phyloP scores from a whole-genome alignment of 2,888 invertebrate genomes.

The Sarcophaga rosellei region DNA sequence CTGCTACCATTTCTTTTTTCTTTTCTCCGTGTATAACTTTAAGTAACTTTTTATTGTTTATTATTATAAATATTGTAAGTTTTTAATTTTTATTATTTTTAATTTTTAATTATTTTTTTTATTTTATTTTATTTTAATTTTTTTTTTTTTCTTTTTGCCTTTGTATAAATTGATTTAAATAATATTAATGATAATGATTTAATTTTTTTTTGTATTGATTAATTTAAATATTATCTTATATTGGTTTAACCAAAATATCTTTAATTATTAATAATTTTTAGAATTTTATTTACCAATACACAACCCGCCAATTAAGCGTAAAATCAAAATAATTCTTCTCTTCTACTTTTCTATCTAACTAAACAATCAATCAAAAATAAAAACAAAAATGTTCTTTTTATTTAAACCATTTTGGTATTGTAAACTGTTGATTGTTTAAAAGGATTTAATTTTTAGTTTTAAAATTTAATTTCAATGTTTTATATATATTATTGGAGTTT shows the following conservation, averaged over 20 bases:
- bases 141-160: conserved; percentile 50
- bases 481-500: neutral
- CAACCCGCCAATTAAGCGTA: conserved; percentile 69
- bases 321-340: conserved; percentile 66
- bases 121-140: conserved; percentile 42
- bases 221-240: conserved; percentile 57
- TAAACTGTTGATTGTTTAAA: neutral
- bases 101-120: conserved; percentile 7
- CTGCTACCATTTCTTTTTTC: neutral
- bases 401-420: neutral
- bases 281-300: conserved; percentile 63
- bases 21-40: conserved; percentile 14
- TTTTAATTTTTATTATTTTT: conserved; percentile 50
- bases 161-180: conserved; percentile 61
- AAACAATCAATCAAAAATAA: conserved; percentile 24
- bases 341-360: conserved; percentile 22
- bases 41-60: conserved; percentile 30
- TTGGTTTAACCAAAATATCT: conserved; percentile 67
- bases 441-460: neutral
- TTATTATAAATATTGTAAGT: conserved; percentile 42
- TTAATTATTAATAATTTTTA: conserved; percentile 60
- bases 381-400: conserved; percentile 25
- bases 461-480: no score
- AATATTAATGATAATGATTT: conserved; percentile 58
- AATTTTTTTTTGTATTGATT: conserved; percentile 49